Evolutionary conservation across 2,797 vertebrate species (phyloP), one percentile per base, ranked within the genome.

Genomic region (Poecile montanus): DNA sequence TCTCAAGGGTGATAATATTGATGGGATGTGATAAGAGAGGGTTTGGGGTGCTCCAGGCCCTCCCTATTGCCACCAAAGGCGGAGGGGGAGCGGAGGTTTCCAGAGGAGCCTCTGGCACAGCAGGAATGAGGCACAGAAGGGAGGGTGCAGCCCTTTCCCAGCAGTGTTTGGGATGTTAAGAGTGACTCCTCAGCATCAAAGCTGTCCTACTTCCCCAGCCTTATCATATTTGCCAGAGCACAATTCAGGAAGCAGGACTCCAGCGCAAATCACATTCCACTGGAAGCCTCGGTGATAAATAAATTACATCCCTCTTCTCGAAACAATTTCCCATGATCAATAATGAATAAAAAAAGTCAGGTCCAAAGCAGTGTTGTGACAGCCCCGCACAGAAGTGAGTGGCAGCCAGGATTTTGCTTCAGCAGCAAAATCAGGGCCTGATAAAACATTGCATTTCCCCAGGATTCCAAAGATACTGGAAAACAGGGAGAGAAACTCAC

Each of bases 261-360:
- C 60, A 76, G 91, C 71, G 6, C 48, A 53, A 91, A 91, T 88
- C 84, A n/a, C 71, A 20, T 74, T 74, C 61, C 61, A 10, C 70
- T 54, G 76, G 62, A 83, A 90, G 84, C 51, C 58, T 73, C 7
- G 29, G 38, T 95, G 71, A 96, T 96, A 94, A 91, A 96, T 95
- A 96, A 93, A 95, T 96, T 58, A 93, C 80, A 86, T 85, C 88
- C 63, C 80, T 71, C 91, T 91, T 89, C 91, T 70, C 13, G 73
- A 95, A 94, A 94, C 85, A 88, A 93, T 96, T 94, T 90, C 71
- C 96, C 92, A 56, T 91, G 95, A 96, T 96, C 88, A 96, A 96
- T 96, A 95, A 95, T 94, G 91, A 94, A 95, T 95, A 77, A 95
- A 89, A 94, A 86, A 57, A 92, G 48, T 42, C 73, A 68, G 77